phyloP scores from a whole-genome alignment of 2,888 invertebrate species.

The Folsomia candida region DNA sequence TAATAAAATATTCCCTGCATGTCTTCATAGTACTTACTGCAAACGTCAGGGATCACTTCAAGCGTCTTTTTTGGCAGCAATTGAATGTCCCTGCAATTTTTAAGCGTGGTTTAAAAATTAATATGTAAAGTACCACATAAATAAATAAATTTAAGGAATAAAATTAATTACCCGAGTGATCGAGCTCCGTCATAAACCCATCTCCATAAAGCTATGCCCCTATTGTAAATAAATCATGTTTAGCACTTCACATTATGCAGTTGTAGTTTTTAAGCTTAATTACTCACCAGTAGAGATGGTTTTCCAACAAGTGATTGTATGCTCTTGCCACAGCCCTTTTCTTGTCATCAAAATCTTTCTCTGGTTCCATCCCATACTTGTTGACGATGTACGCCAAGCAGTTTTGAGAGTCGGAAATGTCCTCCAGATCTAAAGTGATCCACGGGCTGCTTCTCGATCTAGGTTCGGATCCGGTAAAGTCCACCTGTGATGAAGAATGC shows the following conservation, averaged over 20 bases:
- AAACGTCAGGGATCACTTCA: conserved; percentile 41
- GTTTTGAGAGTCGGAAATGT: conserved; percentile 43
- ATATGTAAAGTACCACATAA: background rate
- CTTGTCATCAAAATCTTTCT: conserved; percentile 17
- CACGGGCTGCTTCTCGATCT: conserved; percentile 37
- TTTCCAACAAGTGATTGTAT: conserved; percentile 43
- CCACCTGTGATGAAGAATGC: conserved; percentile 25
- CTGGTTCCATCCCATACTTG: conserved; percentile 27
- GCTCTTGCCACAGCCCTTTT: conserved; percentile 36
- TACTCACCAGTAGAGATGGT: conserved; percentile 47
- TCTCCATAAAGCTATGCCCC: conserved; percentile 48
- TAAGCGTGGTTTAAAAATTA: too few relatives aligned
- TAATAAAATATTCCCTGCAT: background rate
- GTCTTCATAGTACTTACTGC: conserved; percentile 17
- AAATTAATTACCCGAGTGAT: conserved; percentile 22
- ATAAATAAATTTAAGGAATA: background rate
- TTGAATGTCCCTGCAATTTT: conserved; percentile 41
- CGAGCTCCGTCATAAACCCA: conserved; percentile 48
- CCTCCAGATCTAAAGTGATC: conserved; percentile 41
- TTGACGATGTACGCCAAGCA: conserved; percentile 35
- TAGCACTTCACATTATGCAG: background rate
- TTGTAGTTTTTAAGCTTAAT: conserved; percentile 4
- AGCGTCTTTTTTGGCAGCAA: conserved; percentile 35
- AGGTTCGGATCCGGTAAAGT: conserved; percentile 35
- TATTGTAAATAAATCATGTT: conserved; percentile 19